These are phyloP conservation scores for Burhinus bistriatus DNA, from an alignment of 2,113 vertebrate species.

Conservation along the genomic window DNA sequence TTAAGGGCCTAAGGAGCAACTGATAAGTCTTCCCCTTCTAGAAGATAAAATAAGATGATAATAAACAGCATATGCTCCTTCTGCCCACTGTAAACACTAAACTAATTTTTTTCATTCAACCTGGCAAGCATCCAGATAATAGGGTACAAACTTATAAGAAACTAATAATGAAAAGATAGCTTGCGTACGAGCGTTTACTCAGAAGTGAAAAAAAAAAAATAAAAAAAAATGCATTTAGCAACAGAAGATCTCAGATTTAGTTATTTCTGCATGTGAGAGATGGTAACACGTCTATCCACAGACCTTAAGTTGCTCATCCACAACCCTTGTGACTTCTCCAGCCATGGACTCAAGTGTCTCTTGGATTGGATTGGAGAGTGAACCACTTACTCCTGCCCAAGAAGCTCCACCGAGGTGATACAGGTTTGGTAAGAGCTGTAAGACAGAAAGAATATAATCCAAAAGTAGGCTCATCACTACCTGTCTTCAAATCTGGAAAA, in stretches of 20 bases:
- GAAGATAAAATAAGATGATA: background rate
- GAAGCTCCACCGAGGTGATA: conserved; percentile 89
- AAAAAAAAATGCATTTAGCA: background rate
- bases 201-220: background rate
- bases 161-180: background rate
- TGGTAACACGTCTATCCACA: background rate
- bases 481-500: background rate
- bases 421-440: conserved; percentile 90
- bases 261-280: background rate
- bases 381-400: conserved; percentile 81
- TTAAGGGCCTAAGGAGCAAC: background rate
- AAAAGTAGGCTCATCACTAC: background rate
- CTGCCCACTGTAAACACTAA: background rate
- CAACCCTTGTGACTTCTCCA: conserved; percentile 91
- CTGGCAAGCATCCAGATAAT: background rate
- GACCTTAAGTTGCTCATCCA: conserved; percentile 96
- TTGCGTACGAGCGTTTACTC: background rate
- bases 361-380: conserved; percentile 87
- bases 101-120: background rate
- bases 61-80: background rate
- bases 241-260: background rate
- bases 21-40: background rate
- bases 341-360: conserved; percentile 95
- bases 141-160: background rate
- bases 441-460: background rate